phyloP scores from a whole-genome alignment of 2,797 vertebrate species.

The Lerista edwardsae region DNA sequence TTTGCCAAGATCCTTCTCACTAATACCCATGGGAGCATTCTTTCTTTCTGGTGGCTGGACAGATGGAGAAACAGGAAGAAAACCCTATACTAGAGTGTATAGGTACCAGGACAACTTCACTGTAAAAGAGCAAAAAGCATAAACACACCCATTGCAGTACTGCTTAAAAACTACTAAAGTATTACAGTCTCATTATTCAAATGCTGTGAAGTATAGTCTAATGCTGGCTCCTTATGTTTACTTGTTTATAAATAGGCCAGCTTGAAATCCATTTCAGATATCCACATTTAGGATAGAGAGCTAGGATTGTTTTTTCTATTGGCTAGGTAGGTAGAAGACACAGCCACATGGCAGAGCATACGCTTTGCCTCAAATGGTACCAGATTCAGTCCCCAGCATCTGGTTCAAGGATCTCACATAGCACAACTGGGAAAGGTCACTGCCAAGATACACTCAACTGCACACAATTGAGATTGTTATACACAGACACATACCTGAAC shows the following conservation, averaged over 20 bases:
- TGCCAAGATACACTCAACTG: not conserved
- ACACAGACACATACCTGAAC: constrained; percentile 85
- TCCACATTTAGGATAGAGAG: not conserved
- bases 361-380: too few species aligned
- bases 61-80: not conserved
- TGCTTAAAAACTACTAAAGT: not conserved
- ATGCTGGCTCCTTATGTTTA: not conserved
- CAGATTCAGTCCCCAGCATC: too few species aligned
- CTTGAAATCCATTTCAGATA: not conserved
- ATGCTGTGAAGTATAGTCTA: not conserved
- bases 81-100: not conserved
- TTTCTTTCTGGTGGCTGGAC: not conserved
- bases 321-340: too few species aligned
- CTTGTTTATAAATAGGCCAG: not conserved
- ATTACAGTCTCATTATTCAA: not conserved
- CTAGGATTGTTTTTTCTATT: not conserved
- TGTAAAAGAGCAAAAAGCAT: not conserved
- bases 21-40: not conserved
- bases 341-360: too few species aligned
- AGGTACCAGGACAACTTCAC: not conserved
- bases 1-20: not conserved
- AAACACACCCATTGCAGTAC: not conserved
- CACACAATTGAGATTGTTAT: not conserved
- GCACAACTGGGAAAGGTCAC: not conserved
- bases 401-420: too few species aligned